phyloP scores from a whole-genome alignment of 2,797 vertebrate species.

The Dendrocincla fuliginosa region DNA sequence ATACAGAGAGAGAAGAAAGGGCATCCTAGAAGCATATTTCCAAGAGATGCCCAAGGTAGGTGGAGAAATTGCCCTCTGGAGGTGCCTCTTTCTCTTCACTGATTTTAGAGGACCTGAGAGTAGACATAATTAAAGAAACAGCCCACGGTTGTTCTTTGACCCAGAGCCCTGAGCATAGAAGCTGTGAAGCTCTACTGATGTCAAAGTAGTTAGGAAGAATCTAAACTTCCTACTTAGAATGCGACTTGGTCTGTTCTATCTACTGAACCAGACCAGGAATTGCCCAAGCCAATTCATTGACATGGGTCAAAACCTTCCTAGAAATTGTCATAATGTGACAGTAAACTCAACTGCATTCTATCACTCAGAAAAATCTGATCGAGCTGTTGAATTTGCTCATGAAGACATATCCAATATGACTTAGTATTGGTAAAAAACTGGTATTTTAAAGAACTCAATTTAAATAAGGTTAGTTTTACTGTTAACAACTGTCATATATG shows the following conservation, averaged over 20 bases:
- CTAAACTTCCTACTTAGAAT: background rate
- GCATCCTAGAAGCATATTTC: background rate
- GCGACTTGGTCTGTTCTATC: background rate
- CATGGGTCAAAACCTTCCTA: rapidly evolving
- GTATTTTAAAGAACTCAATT: background rate
- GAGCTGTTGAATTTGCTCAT: background rate
- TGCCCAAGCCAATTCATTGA: background rate
- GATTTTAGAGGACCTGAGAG: background rate
- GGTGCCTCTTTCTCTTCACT: background rate
- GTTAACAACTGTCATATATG: background rate
- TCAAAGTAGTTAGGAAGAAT: background rate
- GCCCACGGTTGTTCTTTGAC: background rate
- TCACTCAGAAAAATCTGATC: background rate
- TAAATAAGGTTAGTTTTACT: background rate
- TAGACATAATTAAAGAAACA: background rate
- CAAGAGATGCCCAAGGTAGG: background rate
- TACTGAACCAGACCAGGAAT: background rate
- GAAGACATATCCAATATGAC: background rate
- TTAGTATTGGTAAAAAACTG: no score
- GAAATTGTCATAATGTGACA: background rate
- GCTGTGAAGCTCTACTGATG: background rate
- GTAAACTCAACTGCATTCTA: background rate
- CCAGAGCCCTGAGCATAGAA: background rate
- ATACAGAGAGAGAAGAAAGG: background rate
- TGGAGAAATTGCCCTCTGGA: background rate